A percentile compares a stretch with the other conserved stretches of the same genome.
phyloP scores from a whole-genome alignment of 2,888 invertebrate species.

The Iphiclides podalirius region DNA sequence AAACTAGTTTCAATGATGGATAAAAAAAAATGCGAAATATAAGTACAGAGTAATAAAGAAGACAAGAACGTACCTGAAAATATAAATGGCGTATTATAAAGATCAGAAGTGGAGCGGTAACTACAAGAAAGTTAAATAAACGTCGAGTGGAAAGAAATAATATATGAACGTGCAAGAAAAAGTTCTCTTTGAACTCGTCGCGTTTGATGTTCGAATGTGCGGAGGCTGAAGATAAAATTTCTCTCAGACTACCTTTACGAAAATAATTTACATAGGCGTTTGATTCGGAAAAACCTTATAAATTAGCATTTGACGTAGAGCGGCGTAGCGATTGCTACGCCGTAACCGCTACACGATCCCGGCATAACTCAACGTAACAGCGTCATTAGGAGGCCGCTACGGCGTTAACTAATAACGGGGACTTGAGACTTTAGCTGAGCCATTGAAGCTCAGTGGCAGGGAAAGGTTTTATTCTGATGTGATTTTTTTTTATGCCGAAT shows the following conservation, averaged over 20 bases:
- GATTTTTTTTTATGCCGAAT: constrained; percentile 66
- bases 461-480: constrained; percentile 64
- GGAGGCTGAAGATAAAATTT: constrained; percentile 44
- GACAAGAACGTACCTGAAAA: neutral
- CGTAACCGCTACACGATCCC: constrained; percentile 39
- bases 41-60: too few relatives aligned
- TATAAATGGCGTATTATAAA: constrained; percentile 25
- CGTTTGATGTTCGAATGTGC: constrained; percentile 63
- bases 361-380: constrained; percentile 54
- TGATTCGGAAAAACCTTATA: constrained; percentile 49
- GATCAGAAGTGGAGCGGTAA: constrained; percentile 38
- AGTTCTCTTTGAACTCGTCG: constrained; percentile 49
- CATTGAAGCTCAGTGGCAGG: constrained; percentile 66
- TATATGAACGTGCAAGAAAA: constrained; percentile 53
- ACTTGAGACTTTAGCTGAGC: constrained; percentile 56
- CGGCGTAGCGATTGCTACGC: neutral
- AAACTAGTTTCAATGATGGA: too few relatives aligned
- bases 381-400: constrained; percentile 56
- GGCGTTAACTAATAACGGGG: constrained; percentile 62
- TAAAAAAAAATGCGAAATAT: too few relatives aligned
- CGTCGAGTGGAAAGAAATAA: constrained; percentile 46
- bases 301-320: constrained; percentile 39
- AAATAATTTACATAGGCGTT: constrained; percentile 54
- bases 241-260: constrained; percentile 39
- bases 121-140: constrained; percentile 50